These are phyloP conservation scores for Echinometra lucunter DNA, from an alignment of 53 echinoderm and acorn worm species.

Conservation along the genomic window DNA sequence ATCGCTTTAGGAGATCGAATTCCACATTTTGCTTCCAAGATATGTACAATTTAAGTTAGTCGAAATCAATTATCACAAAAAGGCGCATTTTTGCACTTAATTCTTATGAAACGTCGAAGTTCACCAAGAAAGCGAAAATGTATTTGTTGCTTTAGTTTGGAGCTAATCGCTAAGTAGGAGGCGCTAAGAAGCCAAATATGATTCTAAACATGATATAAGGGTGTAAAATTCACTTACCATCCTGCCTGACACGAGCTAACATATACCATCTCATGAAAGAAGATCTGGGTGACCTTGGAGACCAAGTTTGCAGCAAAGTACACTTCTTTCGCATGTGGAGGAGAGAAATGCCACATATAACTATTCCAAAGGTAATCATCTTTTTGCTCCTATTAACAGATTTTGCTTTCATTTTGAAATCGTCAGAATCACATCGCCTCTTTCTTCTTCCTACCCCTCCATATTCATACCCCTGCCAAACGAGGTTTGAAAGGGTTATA, in stretches of 20 bases:
- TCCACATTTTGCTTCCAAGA: too few relatives aligned
- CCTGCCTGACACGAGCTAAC: constrained; percentile 50
- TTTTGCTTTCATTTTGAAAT: neutral
- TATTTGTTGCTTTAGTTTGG: too few relatives aligned
- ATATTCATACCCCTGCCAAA: neutral
- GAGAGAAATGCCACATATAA: too few relatives aligned
- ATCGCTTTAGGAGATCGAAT: too few relatives aligned
- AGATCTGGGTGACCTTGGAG: constrained; percentile 45
- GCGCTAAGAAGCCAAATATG: too few relatives aligned
- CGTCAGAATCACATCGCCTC: neutral
- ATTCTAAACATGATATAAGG: too few relatives aligned
- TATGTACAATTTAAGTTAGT: too few relatives aligned
- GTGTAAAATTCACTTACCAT: constrained; percentile 67
- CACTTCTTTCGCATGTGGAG: constrained; percentile 48
- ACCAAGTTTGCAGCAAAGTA: constrained; percentile 53
- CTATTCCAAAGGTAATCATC: constrained; percentile 70
- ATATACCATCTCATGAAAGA: constrained; percentile 56
- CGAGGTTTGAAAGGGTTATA: neutral
- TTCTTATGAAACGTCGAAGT: too few relatives aligned
- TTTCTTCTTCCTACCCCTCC: neutral
- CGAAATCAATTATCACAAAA: too few relatives aligned
- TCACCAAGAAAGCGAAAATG: too few relatives aligned
- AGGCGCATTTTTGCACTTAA: too few relatives aligned
- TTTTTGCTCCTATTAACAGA: neutral
- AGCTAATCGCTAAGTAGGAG: too few relatives aligned